Conservation (phyloP, 2,113 vertebrate species). For the Raja brachyura region DNA sequence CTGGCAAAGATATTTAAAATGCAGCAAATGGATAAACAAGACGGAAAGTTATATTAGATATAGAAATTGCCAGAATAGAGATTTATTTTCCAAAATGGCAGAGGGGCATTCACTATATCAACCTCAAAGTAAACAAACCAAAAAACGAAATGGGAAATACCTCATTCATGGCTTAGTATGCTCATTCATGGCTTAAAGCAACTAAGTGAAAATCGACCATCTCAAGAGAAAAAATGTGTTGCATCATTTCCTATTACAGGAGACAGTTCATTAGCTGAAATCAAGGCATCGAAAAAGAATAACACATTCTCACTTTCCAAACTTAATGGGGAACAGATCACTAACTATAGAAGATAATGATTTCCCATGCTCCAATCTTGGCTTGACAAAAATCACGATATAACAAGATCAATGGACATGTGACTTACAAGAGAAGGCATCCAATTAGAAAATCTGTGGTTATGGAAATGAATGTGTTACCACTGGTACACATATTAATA, state of each 20-base stretch:
- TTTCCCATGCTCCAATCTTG: neutral
- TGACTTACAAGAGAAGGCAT: neutral
- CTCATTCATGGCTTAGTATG: too few species aligned
- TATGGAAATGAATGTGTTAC: neutral
- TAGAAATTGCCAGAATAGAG: neutral
- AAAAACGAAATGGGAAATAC: neutral
- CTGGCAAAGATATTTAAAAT: neutral
- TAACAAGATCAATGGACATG: neutral
- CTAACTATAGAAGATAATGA: slow-evolving; percentile 6
- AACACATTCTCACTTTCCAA: slow-evolving; percentile 18
- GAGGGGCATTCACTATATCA: neutral
- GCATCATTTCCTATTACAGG: neutral
- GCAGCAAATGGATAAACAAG: neutral
- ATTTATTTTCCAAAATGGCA: neutral
- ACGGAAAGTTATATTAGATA: neutral
- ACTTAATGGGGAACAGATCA: neutral
- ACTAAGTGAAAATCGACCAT: slow-evolving; percentile 5
- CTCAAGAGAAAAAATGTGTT: neutral
- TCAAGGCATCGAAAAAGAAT: neutral
- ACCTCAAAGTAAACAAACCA: neutral
- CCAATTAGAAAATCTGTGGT: neutral
- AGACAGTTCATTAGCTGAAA: neutral
- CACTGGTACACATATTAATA: neutral
- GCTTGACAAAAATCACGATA: neutral
- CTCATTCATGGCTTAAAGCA: slow-evolving; percentile 1